These are phyloP conservation scores for Aleiodes leptofemur DNA, from an alignment of 2,888 invertebrate genomes.

Conservation along the genomic window DNA sequence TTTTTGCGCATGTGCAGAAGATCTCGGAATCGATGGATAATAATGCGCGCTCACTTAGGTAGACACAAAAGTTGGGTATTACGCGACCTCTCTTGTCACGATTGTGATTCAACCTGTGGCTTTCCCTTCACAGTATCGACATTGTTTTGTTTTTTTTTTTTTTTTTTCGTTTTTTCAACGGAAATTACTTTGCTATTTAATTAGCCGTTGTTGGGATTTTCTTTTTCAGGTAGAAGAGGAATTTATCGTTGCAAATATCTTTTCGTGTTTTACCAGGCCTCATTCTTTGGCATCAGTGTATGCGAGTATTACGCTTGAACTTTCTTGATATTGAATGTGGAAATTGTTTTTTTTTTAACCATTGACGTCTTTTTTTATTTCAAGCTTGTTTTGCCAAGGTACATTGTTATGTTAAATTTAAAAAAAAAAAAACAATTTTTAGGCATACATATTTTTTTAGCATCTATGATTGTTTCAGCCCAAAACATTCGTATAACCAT, in stretches of 20 bases:
- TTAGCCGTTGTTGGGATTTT: conserved; percentile 19
- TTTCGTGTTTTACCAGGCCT: conserved; percentile 1
- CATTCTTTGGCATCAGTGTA: background rate
- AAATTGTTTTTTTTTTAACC: conserved; percentile 8
- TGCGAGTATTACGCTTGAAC: background rate
- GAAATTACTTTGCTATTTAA: conserved; percentile 39
- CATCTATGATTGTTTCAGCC: no score
- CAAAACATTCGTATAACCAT: no score
- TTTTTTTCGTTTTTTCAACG: background rate
- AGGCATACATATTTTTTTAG: no score
- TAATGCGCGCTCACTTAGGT: conserved; percentile 17
- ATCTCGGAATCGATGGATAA: conserved; percentile 27
- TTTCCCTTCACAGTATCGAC: background rate
- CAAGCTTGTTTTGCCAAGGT: no score
- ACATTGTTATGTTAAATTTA: no score
- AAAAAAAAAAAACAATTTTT: no score
- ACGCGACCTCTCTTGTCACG: conserved; percentile 18
- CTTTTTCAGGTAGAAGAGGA: background rate
- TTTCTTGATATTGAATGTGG: conserved; percentile 11
- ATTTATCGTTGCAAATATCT: conserved; percentile 15
- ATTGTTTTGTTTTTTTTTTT: background rate
- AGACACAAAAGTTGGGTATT: conserved; percentile 14
- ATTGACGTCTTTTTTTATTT: no score
- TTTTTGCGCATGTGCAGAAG: conserved; percentile 19
- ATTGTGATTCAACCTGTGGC: background rate